Evolutionary conservation across 1,140 invertebrate genomes (phyloP), one percentile per base, ranked within the genome.

Genomic region (Teleogryllus occipitalis): DNA sequence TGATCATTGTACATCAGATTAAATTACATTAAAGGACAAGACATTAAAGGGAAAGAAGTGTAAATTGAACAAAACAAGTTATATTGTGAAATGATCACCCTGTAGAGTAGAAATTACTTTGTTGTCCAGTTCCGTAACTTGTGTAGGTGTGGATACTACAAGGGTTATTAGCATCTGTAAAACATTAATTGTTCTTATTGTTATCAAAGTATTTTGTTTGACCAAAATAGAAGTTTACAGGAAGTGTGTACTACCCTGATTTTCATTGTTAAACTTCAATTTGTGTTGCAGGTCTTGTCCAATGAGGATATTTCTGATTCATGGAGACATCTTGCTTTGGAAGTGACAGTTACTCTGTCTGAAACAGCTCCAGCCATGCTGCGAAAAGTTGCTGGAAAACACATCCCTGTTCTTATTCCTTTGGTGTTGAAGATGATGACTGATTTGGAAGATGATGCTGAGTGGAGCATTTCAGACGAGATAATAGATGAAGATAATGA

Each of bases 291-390:
- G 87, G 86, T 94, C 49, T 89, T 96, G 77, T 89, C 89, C 39
- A 92, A 96, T 84, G 85, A 88, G 12, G 92, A 96, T 47, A 89
- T 94, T 48, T 90, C 92, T 81, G 96, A 98, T 83, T 91, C 91
- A 10, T 97, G 95, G 92, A 90, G 96, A 78, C 96, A 99, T 85
- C 88, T 99, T 73, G 93, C 95, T 0, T 86, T 99, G 15, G 98
- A 99, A 88, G 94, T 97, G 18, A 90, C 99, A 85, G 96, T 99
- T 12, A 97, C 97, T 7, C 85, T 99, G 77, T 92, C 96, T 72
- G 98, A 99, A 89, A 96, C 94, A 72, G 96, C 97, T 0, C 94
- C 98, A 18, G 94, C 96, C 4, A 98, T 98, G 94, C 93, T 99
- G 18, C 91, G 97, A 21, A 99, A 98, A 87, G 91, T 93, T 83